Evolutionary conservation across 1,140 invertebrate species (phyloP).

Genomic region (Apis cerana): DNA sequence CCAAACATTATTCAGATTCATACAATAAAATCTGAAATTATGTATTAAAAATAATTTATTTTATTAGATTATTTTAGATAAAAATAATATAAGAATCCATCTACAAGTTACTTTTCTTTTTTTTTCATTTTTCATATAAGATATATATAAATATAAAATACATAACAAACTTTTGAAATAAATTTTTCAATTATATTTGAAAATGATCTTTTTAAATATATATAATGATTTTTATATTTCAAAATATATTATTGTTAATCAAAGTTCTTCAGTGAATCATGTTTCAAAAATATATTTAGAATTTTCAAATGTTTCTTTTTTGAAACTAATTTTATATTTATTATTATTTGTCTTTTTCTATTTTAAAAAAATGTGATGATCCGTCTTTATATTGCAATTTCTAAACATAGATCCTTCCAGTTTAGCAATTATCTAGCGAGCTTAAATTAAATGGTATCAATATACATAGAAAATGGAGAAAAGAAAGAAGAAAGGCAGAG

Average conservation of each 20-base stretch:
- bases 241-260: slow-evolving; percentile 18
- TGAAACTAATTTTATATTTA: not conserved
- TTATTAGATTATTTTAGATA: not conserved
- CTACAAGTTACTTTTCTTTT: not conserved
- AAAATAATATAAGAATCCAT: not conserved
- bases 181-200: slow-evolving; percentile 22
- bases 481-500: not conserved
- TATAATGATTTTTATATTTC: slow-evolving; percentile 16
- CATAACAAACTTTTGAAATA: not conserved
- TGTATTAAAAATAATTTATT: not conserved
- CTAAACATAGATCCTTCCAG: slow-evolving; percentile 27
- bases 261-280: not conserved
- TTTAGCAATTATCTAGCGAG: slow-evolving; percentile 17
- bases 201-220: slow-evolving; percentile 5
- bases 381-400: slow-evolving; percentile 22
- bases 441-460: slow-evolving; percentile 18
- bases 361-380: not conserved
- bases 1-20: slow-evolving; percentile 11
- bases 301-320: slow-evolving; percentile 1
- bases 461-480: not conserved
- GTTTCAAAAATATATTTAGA: not conserved
- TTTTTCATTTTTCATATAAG: not conserved
- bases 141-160: not conserved
- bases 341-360: slow-evolving; percentile 8
- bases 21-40: not conserved